Evolutionary conservation across 1,140 invertebrate genomes (phyloP), one percentile per base, ranked within the genome.

Genomic region (Brachionus manjavacas): DNA sequence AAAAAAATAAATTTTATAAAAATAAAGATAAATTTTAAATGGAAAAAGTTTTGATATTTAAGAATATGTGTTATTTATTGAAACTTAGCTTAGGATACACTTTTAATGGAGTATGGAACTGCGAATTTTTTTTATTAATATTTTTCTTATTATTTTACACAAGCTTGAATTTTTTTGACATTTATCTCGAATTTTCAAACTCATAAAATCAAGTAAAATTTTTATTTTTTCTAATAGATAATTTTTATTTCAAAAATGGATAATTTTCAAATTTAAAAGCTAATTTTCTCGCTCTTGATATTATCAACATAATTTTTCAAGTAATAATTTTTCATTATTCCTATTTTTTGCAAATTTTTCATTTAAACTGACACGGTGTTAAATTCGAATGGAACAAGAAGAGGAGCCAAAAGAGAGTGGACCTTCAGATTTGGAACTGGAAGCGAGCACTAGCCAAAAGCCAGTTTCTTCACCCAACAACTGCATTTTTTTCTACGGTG

Each of bases 401-500:
- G 68, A 72, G 3, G 64, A 78, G 14, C 41, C 74, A 41, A 78
- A 49, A 16, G 31, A 72, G 23, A 72, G n/a, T 11, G 20, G 16
- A 46, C 68, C 35, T 46, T 4, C 8, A 14, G 41, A 41, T 16
- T 46, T 41, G 35, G 68, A 72, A 28, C 16, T 46, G 68, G 68
- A 35, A 9, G n/a, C 16, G 4, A 20, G 52, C 52, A 20, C 0
- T 9, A 55, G 23, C 9, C 52, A 55, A 55, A 55, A 55, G 52
- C 20, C 8, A 8, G 16, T 14, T 43, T 12, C 70, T 23, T 74
- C 70, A 14, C 72, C 39, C 11, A 49, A 85, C 68, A 85, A 86
- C 25, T 74, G 52, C 35, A 89, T 79, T 92, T 85, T 96, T 86
- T 98, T 97, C 89, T 94, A 95, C 88, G 94, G 95, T 16, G 94